Conservation (phyloP, 2,888 invertebrate genomes). For the Tetheella fluctuosa region DNA sequence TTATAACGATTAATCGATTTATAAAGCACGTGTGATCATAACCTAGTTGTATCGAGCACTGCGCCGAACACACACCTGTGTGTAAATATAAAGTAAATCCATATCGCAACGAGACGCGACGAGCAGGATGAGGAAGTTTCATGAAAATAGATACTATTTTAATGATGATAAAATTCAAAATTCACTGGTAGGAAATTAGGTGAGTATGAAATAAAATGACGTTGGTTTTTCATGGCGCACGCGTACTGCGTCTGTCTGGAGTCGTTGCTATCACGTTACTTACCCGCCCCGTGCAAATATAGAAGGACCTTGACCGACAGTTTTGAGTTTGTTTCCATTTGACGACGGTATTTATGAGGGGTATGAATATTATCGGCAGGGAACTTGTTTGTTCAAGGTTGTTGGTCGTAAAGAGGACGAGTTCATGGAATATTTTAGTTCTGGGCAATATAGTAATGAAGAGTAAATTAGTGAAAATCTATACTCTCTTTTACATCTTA, state of each 20-base stretch:
- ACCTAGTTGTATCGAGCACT: conserved; percentile 55
- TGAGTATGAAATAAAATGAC: not conserved
- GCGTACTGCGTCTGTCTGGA: not conserved
- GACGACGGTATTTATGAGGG: not conserved
- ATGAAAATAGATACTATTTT: not conserved
- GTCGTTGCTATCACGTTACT: conserved; percentile 4
- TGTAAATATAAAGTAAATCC: conserved; percentile 47
- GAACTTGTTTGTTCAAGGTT: conserved; percentile 6
- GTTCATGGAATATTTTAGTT: not conserved
- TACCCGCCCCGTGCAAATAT: conserved; percentile 8
- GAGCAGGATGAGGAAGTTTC: not conserved
- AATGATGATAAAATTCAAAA: not conserved
- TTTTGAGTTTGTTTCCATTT: conserved; percentile 8
- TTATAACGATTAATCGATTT: conserved; percentile 19
- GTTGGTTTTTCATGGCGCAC: not conserved
- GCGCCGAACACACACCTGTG: conserved; percentile 60
- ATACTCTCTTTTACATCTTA: no score
- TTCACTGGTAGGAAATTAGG: not conserved
- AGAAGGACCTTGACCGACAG: not conserved
- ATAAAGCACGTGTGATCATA: conserved; percentile 58
- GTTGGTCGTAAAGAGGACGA: not conserved
- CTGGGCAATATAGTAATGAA: not conserved
- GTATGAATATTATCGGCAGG: not conserved
- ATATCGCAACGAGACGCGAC: not conserved
- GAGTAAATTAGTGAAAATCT: no score